phyloP scores from a whole-genome alignment of 2,888 invertebrate species.

The Zootermopsis nevadensis region DNA sequence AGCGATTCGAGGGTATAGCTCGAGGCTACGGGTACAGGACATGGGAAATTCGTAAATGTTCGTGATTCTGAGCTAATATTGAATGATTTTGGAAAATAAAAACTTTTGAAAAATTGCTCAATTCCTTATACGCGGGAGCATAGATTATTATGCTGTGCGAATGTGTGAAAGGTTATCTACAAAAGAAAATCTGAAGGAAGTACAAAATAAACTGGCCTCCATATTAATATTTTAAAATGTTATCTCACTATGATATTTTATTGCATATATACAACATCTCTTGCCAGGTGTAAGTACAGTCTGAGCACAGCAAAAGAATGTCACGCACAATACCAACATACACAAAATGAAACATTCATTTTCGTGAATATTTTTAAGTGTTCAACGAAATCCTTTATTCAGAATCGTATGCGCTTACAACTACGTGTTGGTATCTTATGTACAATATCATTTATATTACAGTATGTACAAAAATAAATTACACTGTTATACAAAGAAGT shows the following conservation, averaged over 20 bases:
- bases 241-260: not conserved
- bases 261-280: conserved; percentile 24
- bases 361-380: conserved; percentile 1
- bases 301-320: conserved; percentile 9
- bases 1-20: too few relatives aligned
- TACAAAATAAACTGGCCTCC: not conserved
- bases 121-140: too few relatives aligned
- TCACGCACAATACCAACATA: conserved; percentile 10
- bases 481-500: conserved; percentile 7
- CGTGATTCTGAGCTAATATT: too few relatives aligned
- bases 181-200: too few relatives aligned
- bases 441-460: conserved; percentile 46
- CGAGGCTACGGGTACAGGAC: too few relatives aligned
- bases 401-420: not conserved
- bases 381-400: conserved; percentile 24
- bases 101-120: too few relatives aligned
- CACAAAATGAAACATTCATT: not conserved
- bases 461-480: conserved; percentile 54
- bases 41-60: too few relatives aligned
- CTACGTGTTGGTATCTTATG: conserved; percentile 29
- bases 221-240: not conserved
- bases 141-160: too few relatives aligned
- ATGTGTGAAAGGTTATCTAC: too few relatives aligned
- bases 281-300: conserved; percentile 22
- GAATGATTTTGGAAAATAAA: too few relatives aligned